Percentiles rank a stretch among this genome's conserved stretches.
Conservation (phyloP, 1,140 invertebrate species). For the Acromyrmex charruanus region DNA sequence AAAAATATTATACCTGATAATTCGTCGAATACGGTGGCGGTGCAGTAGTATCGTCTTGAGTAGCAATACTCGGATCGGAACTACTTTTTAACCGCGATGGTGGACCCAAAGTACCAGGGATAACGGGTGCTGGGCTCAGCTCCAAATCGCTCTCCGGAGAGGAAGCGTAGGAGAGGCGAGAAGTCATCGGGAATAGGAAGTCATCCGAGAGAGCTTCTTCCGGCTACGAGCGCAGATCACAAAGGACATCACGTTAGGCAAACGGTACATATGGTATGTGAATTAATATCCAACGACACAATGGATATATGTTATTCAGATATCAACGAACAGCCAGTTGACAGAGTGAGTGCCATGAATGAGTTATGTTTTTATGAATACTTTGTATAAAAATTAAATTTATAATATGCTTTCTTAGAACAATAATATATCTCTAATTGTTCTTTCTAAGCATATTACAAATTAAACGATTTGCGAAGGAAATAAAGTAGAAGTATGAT, state of each 20-base stretch:
- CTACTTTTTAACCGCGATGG: slow-evolving; percentile 93
- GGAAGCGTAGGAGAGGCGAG: slow-evolving; percentile 97
- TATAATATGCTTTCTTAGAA: background rate
- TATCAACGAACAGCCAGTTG: slow-evolving; percentile 12
- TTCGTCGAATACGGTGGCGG: slow-evolving; percentile 87
- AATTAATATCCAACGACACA: slow-evolving; percentile 37
- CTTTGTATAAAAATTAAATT: slow-evolving; percentile 10
- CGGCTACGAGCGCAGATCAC: slow-evolving; percentile 88
- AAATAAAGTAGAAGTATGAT: slow-evolving; percentile 1
- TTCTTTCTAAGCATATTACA: background rate
- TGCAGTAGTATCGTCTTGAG: slow-evolving; percentile 88
- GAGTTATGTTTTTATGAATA: slow-evolving; percentile 4
- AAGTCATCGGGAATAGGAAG: slow-evolving; percentile 99
- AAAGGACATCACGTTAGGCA: slow-evolving; percentile 82
- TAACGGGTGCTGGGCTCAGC: slow-evolving; percentile 91
- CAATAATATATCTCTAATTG: background rate
- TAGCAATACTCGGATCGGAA: slow-evolving; percentile 95
- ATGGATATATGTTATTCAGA: background rate
- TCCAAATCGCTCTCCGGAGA: slow-evolving; percentile 98
- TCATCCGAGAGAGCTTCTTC: slow-evolving; percentile 96
- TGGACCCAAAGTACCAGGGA: slow-evolving; percentile 87
- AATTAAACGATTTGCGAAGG: slow-evolving; percentile 1
- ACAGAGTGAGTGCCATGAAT: background rate
- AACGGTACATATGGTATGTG: slow-evolving; percentile 31
- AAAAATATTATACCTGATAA: slow-evolving; percentile 84